phyloP scores from a whole-genome alignment of 2,888 invertebrate genomes.

The Liodrosophila aerea region DNA sequence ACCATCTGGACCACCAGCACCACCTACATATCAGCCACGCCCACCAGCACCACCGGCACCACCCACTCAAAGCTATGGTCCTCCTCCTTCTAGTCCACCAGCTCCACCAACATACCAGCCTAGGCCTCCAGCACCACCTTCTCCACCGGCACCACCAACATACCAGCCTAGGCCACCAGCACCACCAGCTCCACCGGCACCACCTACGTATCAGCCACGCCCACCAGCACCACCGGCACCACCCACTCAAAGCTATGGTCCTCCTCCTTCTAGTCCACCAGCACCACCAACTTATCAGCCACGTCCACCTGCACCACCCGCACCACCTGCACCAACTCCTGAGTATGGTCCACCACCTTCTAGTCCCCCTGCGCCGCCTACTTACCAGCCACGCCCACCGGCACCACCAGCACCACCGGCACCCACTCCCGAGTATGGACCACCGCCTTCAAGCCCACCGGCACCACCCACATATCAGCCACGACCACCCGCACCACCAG shows the following conservation, averaged over 20 bases:
- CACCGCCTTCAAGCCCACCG: conserved; percentile 44
- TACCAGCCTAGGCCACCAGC: conserved; percentile 52
- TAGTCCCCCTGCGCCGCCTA: conserved; percentile 19
- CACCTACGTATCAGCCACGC: no score
- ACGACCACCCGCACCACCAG: conserved; percentile 39
- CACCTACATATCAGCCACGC: conserved; percentile 50
- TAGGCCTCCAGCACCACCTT: conserved; percentile 28
- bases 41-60: conserved; percentile 48
- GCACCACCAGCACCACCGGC: conserved; percentile 28
- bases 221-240: conserved; percentile 45
- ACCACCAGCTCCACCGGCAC: conserved; percentile 33
- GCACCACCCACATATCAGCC: conserved; percentile 49
- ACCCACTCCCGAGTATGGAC: conserved; percentile 43
- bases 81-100: conserved; percentile 38
- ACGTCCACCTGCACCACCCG: conserved; percentile 31
- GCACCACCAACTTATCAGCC: conserved; percentile 34
- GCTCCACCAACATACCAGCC: conserved; percentile 43
- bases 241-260: conserved; percentile 43
- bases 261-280: conserved; percentile 29
- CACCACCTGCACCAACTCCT: conserved; percentile 29
- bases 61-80: conserved; percentile 47
- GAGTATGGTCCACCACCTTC: conserved; percentile 38
- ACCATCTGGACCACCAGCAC: conserved; percentile 36
- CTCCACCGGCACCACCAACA: conserved; percentile 39
- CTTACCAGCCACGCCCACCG: conserved; percentile 35